Base-by-base conservation (phyloP, 2,113 vertebrate genomes). In the Cephalopholis sonnerati region DNA sequence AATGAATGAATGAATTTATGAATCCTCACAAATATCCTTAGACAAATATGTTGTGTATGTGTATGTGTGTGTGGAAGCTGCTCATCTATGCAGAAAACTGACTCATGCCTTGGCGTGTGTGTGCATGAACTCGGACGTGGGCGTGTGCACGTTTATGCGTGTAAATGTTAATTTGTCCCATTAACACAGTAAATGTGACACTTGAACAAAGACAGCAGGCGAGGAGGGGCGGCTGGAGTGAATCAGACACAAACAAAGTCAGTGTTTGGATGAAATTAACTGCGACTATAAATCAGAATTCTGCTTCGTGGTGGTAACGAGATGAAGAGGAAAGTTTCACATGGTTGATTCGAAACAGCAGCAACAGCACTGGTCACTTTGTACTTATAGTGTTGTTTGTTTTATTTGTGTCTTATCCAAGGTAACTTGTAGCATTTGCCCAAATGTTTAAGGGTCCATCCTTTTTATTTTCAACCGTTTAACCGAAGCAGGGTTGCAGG, bases 151-250 rank as follows among this genome's bases (percentile, higher is more conserved):
- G 7, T 61, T 53, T 68, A 0, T 25, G 51, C 59, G n/a, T 25
- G 63, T 39, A 39, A n/a, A 17, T 65, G 67, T 66, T 83, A 50
- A 72, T 59, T 66, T 67, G 53, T 61, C 29, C n/a, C 25, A 65
- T 57, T 72, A 65, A 53, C 27, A 62, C 24, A 59, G 61, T 72
- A 32, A 11, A 83, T 72, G 22, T 71, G 29, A 75, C 24, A 63
- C 36, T 20, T 62, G 50, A 83, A 17, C 39, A 53, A 50, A 53
- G 50, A 29, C 67, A 44, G 66, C 61, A 27, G 67, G 36, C 25
- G 32, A 39, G 73, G 66, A 57, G 66, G 51, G 54, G 13, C 64
- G 12, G 71, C 54, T 67, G 54, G 25, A 36, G 24, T 3, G 25
- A 57, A 36, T 58, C 61, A 25, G 10, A 22, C 69, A 27, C 61